A percentile compares a stretch with the other conserved stretches of the same genome.
Conservation (phyloP, 2,113 vertebrate species). For the Cygnus buccinator region DNA sequence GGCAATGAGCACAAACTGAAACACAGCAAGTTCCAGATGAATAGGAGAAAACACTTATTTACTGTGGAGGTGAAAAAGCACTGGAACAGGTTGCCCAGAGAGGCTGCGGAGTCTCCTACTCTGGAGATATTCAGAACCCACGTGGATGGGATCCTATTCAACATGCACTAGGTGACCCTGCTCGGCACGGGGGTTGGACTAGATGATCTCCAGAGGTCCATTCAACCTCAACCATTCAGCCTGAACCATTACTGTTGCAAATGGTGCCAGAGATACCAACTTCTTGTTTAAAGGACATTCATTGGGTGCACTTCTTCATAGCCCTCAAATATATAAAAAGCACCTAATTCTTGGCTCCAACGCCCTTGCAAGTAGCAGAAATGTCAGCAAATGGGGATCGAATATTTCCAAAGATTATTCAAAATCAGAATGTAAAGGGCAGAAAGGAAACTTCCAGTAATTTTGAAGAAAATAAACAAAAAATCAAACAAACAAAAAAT, state of each 20-base stretch:
- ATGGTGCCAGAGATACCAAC: neutral
- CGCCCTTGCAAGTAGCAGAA: neutral
- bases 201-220: too few species aligned
- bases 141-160: too few species aligned
- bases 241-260: accelerated
- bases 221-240: too few species aligned
- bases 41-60: too few species aligned
- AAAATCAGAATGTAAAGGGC: neutral
- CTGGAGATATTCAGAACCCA: too few species aligned
- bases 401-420: neutral
- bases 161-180: too few species aligned
- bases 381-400: neutral
- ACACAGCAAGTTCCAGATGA: too few species aligned
- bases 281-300: neutral
- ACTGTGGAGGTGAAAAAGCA: too few species aligned
- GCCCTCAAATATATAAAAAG: neutral
- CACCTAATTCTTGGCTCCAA: neutral
- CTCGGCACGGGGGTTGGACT: too few species aligned
- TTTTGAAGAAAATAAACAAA: neutral
- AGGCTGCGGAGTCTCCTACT: too few species aligned
- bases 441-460: neutral
- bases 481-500: neutral
- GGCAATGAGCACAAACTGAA: too few species aligned
- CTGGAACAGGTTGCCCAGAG: too few species aligned
- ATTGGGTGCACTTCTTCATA: neutral